phyloP scores from a whole-genome alignment of 2,797 vertebrate genomes.

The Fistularia commersonii region DNA sequence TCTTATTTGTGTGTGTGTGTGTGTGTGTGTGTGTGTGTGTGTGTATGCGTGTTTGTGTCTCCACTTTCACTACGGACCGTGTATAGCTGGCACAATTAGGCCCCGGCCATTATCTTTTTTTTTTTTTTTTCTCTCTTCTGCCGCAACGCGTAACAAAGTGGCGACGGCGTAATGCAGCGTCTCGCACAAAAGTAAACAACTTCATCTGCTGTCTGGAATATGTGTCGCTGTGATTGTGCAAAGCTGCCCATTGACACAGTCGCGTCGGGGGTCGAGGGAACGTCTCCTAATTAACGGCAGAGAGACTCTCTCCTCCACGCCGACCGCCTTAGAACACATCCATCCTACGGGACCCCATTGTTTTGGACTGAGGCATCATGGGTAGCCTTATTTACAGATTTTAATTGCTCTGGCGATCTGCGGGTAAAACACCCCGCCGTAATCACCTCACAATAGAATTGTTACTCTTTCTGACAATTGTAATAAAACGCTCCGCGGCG shows the following conservation, averaged over 20 bases:
- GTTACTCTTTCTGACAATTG: conserved; percentile 83
- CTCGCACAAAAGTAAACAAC: conserved; percentile 78
- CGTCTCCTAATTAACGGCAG: conserved; percentile 78
- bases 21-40: conserved; percentile 3
- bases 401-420: conserved; percentile 93
- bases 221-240: conserved; percentile 75
- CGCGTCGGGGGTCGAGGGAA: conserved; percentile 66
- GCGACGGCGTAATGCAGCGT: conserved; percentile 60
- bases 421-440: conserved; percentile 79
- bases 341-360: conserved; percentile 77
- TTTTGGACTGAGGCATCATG: conserved; percentile 79
- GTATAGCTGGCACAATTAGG: conserved; percentile 57
- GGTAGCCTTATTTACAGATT: conserved; percentile 86
- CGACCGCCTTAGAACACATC: conserved; percentile 75
- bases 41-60: no score
- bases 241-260: conserved; percentile 69
- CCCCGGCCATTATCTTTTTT: conserved; percentile 54
- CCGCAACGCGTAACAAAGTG: conserved; percentile 69
- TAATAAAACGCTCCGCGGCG: conserved; percentile 80
- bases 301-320: conserved; percentile 60
- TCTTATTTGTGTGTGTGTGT: conserved; percentile 8
- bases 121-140: no score
- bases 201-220: conserved; percentile 73
- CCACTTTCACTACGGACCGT: conserved; percentile 46
- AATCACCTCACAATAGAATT: conserved; percentile 83